These are phyloP conservation scores for Henricia sp. DNA, from an alignment of 53 echinoderm and acorn worm species.

Conservation along the genomic window DNA sequence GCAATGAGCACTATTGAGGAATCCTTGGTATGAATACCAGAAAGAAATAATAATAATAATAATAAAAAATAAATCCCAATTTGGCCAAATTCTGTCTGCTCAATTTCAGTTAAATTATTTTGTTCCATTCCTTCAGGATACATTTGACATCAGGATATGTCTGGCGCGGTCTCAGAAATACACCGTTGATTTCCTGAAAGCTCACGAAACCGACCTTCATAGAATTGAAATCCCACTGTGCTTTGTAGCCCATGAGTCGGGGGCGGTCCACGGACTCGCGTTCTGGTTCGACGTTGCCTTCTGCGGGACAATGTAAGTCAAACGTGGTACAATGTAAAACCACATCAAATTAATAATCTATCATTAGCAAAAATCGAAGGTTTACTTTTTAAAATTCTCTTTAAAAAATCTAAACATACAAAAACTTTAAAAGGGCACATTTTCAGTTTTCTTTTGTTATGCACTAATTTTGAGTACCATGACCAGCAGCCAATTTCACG, in stretches of 20 bases:
- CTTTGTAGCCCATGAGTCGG: conserved; percentile 84
- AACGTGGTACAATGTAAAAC: too few species aligned
- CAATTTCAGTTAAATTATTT: not conserved
- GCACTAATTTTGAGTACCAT: too few species aligned
- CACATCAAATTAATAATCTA: too few species aligned
- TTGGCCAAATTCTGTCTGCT: too few species aligned
- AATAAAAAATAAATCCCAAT: too few species aligned
- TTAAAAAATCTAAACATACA: not conserved
- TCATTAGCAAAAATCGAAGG: not conserved
- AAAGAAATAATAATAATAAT: too few species aligned
- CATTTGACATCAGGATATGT: conserved; percentile 99
- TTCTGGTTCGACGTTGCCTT: conserved; percentile 99
- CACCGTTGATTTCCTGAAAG: conserved; percentile 86
- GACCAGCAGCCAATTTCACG: too few species aligned
- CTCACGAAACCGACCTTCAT: conserved; percentile 89
- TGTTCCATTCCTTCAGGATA: conserved; percentile 71
- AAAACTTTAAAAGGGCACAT: too few species aligned
- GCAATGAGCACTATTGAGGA: too few species aligned
- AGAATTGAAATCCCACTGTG: conserved; percentile 91
- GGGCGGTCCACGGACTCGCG: conserved; percentile 94
- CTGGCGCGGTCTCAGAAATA: conserved; percentile 92
- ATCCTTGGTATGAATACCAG: too few species aligned
- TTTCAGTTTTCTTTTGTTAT: too few species aligned
- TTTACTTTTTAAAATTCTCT: not conserved
- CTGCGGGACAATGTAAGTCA: conserved; percentile 91